Base-by-base conservation (phyloP, 1,140 invertebrate species). In the Ridgeia piscesae region DNA sequence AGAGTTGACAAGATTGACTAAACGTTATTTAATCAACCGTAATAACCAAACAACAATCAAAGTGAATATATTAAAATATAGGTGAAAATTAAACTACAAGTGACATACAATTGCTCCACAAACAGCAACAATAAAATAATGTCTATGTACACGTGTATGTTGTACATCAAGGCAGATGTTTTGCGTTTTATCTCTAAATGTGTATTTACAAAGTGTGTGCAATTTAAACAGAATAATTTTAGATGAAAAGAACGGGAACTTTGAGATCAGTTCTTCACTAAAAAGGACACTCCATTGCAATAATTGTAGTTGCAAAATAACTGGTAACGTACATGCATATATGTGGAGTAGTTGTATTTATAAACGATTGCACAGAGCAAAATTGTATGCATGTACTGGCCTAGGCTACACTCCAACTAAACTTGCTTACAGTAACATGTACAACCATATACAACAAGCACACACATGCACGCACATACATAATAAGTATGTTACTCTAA, bases 121-220 rank as follows among this genome's bases (percentile, higher is more conserved):
- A 77, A 77, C 58, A 77, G 58, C 58, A 77, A 77, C 58, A 77
- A 21, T 77, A 77, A 77, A 77, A 77, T 77, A 77, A 77, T 77
- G 14, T 77, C 11, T 27, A 77, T 27, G 58, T 77, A 77, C 27
- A 77, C 27, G 27, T 21, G 27, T 42, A 42, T 42, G 42, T 42
- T 77, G 58, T 77, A 77, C 27, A 77, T 17, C 27, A 31, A 27
- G 58, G 58, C 58, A 77, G 58, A 4, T 77, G 58, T 77, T 77
- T 77, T 77, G 58, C 58, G 27, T 31, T 77, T 42, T 77, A 77
- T 1, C 27, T 77, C 27, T 21, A 77, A 77, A 77, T 77, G 58
- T 77, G 58, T 77, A 77, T 77, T 8, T 77, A 31, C 58, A 31
- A 4, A 77, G 17, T 77, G 58, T 27, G 58, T 77, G 58, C 27